Evolutionary conservation across 2,888 invertebrate species (phyloP).

Genomic region (Hetaerina titia): DNA sequence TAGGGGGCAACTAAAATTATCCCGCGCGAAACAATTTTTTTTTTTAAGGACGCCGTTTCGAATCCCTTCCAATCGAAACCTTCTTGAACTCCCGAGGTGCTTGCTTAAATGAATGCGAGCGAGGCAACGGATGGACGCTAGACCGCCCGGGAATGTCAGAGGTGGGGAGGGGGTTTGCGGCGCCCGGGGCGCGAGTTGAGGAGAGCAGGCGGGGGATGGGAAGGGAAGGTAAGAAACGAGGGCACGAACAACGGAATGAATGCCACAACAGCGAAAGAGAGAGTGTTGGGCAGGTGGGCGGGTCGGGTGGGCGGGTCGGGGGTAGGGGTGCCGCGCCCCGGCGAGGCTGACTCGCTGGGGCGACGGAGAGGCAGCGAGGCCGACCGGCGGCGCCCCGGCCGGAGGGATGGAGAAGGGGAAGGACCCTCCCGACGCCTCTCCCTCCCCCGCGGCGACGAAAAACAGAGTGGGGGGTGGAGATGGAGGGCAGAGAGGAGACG

Average conservation of each 20-base stretch:
- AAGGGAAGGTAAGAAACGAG: constrained; percentile 17
- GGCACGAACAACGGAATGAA: constrained; percentile 40
- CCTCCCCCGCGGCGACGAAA: background rate
- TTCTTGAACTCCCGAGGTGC: no score
- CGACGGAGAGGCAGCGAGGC: background rate
- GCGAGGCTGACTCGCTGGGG: background rate
- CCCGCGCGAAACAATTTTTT: background rate
- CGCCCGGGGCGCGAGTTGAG: background rate
- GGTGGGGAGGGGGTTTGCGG: background rate
- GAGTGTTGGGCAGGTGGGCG: background rate
- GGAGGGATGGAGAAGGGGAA: background rate
- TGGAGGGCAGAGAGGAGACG: background rate
- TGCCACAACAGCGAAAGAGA: constrained; percentile 41
- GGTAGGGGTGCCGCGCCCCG: background rate
- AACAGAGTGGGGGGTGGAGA: no score
- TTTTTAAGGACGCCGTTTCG: background rate
- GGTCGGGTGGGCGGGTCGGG: background rate
- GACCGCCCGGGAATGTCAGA: no score
- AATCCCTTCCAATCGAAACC: background rate
- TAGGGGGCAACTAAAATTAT: background rate
- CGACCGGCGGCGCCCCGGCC: background rate
- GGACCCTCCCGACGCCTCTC: background rate
- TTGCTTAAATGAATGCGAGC: no score
- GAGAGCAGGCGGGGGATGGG: background rate
- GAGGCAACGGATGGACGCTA: background rate